Evolutionary conservation across 2,113 vertebrate species (phyloP).

Genomic region (Pyxicephalus adspersus): DNA sequence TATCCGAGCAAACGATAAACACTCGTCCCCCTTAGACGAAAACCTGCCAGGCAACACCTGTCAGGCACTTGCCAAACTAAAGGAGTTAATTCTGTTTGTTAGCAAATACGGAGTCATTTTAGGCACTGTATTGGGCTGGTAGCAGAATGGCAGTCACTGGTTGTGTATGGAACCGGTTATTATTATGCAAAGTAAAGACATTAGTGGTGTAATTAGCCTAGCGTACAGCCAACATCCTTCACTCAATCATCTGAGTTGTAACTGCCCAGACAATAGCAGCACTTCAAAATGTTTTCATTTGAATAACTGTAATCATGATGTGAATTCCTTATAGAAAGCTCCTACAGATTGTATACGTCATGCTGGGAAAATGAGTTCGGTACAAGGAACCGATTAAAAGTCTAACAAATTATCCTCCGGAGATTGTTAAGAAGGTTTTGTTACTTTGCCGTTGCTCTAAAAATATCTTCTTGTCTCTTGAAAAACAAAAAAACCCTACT

Average conservation of each 20-base stretch:
- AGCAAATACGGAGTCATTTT: conserved; percentile 68
- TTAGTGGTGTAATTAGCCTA: conserved; percentile 69
- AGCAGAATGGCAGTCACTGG: conserved; percentile 66
- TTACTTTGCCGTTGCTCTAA: conserved; percentile 66
- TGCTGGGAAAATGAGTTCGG: conserved; percentile 72
- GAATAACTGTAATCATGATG: conserved; percentile 70
- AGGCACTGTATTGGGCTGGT: conserved; percentile 67
- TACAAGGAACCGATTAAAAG: conserved; percentile 73
- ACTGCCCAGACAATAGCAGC: conserved; percentile 69
- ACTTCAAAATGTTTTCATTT: conserved; percentile 72
- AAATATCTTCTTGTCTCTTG: conserved; percentile 64
- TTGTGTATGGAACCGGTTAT: conserved; percentile 69
- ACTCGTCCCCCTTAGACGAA: neutral
- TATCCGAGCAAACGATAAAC: neutral
- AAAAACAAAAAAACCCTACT: conserved; percentile 54
- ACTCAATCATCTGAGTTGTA: conserved; percentile 66
- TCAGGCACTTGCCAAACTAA: neutral
- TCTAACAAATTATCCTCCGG: conserved; percentile 68
- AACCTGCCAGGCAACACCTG: conserved; percentile 13
- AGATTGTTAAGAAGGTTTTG: conserved; percentile 71
- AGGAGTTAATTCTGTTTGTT: conserved; percentile 50
- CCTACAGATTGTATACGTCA: conserved; percentile 68
- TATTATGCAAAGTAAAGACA: conserved; percentile 73
- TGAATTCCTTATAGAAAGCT: conserved; percentile 71
- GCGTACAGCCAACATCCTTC: conserved; percentile 67